phyloP scores from a whole-genome alignment of 2,797 vertebrate species.

The Uromys caudimaculatus region DNA sequence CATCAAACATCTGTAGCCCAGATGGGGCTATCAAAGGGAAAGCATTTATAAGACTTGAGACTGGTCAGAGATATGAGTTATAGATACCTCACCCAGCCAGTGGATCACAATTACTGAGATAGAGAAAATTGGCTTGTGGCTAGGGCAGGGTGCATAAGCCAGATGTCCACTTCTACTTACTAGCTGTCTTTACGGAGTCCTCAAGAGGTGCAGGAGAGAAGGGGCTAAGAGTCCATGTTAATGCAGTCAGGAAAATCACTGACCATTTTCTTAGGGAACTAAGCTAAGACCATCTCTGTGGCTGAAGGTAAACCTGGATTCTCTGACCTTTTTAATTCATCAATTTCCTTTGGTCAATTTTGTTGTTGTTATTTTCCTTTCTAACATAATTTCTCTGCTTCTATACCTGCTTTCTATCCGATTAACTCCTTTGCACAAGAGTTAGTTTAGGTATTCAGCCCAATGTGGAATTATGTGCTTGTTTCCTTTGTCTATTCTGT shows the following conservation, averaged over 20 bases:
- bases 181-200: neutral
- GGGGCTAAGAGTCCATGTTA: neutral
- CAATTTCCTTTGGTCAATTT: neutral
- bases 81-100: constrained; percentile 62
- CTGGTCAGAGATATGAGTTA: constrained; percentile 74
- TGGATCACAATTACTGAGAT: constrained; percentile 57
- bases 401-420: neutral
- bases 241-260: neutral
- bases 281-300: neutral
- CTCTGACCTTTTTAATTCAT: neutral
- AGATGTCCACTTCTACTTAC: constrained; percentile 26
- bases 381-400: neutral
- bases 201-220: neutral
- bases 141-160: neutral
- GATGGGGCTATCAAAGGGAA: constrained; percentile 75
- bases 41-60: constrained; percentile 68
- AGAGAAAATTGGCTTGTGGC: constrained; percentile 65
- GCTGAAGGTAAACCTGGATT: neutral
- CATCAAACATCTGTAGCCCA: constrained; percentile 79
- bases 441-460: neutral
- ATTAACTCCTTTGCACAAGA: neutral
- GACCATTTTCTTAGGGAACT: neutral
- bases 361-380: constrained; percentile 22
- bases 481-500: neutral
- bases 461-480: neutral